phyloP scores from a whole-genome alignment of 2,797 vertebrate species.

The Eulemur coronatus region DNA sequence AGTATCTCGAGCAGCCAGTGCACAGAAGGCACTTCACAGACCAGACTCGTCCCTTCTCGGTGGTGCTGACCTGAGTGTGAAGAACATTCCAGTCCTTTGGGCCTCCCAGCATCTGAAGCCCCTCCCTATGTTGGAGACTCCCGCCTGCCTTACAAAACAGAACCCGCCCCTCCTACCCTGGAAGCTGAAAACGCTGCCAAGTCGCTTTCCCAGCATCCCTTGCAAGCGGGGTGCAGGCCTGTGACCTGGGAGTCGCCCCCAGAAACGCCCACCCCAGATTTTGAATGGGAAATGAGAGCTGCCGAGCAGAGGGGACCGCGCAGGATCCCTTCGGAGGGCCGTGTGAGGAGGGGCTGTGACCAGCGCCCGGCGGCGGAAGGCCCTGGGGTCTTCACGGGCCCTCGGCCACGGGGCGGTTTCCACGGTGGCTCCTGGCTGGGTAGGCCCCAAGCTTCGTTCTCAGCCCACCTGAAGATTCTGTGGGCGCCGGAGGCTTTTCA shows the following conservation, averaged over 20 bases:
- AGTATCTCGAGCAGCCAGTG: not conserved
- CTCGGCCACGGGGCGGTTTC: accelerated
- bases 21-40: not conserved
- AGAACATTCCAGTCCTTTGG: not conserved
- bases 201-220: not conserved
- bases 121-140: not conserved
- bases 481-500: not conserved
- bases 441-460: not conserved
- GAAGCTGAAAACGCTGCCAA: not conserved
- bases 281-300: not conserved
- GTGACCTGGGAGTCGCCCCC: not conserved
- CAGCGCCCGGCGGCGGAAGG: accelerated
- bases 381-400: not conserved
- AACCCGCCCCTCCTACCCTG: not conserved
- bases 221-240: not conserved
- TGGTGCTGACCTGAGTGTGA: not conserved
- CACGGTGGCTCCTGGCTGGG: not conserved
- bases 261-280: not conserved
- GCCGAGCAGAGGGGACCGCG: not conserved
- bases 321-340: not conserved
- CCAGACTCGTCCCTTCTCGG: not conserved
- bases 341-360: no score
- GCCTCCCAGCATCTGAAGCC: not conserved
- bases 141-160: not conserved
- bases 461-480: not conserved